phyloP scores from a whole-genome alignment of 2,113 vertebrate genomes.

The Rhinopithecus roxellana region DNA sequence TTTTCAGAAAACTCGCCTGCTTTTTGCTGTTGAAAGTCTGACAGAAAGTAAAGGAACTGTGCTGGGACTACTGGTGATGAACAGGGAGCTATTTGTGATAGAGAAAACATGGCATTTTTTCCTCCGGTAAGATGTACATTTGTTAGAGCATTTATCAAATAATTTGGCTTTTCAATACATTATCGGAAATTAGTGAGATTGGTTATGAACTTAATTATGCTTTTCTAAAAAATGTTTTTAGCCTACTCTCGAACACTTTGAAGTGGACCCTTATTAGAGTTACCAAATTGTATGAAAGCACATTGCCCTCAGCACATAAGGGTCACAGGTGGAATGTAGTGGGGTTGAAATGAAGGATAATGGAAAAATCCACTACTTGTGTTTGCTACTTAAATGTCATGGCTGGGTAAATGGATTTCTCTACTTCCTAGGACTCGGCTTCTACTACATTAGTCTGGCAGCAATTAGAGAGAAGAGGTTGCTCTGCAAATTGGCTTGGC shows the following conservation, averaged over 20 bases:
- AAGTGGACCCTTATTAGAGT: conserved; percentile 85
- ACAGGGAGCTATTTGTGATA: conserved; percentile 63
- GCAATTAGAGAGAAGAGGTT: conserved; percentile 91
- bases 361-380: conserved; percentile 93
- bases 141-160: conserved; percentile 81
- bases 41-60: background rate
- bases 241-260: conserved; percentile 80
- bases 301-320: conserved; percentile 79
- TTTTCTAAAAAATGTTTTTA: conserved; percentile 82
- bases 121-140: conserved; percentile 69
- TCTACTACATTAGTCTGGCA: conserved; percentile 87
- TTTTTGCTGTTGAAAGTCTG: conserved; percentile 43
- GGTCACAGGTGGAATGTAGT: conserved; percentile 90
- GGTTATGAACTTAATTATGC: conserved; percentile 83
- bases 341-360: conserved; percentile 91
- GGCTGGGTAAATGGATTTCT: conserved; percentile 92
- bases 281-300: conserved; percentile 84
- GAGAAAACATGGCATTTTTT: conserved; percentile 73
- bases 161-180: conserved; percentile 82
- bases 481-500: conserved; percentile 87
- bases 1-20: background rate
- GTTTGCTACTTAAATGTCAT: conserved; percentile 88
- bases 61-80: conserved; percentile 30
- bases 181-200: conserved; percentile 85
- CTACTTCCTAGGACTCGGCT: conserved; percentile 82